Evolutionary conservation across 1,140 invertebrate genomes (phyloP).

Genomic region (Polyergus mexicanus): DNA sequence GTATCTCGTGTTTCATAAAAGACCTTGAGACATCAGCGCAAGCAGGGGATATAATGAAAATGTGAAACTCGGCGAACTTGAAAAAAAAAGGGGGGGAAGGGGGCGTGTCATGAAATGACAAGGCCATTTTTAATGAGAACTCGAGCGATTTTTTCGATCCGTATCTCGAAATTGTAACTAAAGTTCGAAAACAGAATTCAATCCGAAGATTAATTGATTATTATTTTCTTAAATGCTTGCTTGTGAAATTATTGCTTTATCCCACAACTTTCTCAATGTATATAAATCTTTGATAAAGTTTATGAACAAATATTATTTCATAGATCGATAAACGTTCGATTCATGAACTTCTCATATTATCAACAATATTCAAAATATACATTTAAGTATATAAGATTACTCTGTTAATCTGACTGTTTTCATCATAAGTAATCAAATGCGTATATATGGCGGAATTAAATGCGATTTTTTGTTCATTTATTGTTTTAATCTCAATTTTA

Average conservation of each 20-base stretch:
- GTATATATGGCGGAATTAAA: no score
- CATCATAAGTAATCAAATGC: no score
- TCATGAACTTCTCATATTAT: background rate
- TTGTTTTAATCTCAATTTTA: no score
- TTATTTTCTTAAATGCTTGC: background rate
- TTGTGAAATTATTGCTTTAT: background rate
- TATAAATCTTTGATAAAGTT: background rate
- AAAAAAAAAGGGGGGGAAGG: slow-evolving; percentile 29
- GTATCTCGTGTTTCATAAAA: slow-evolving; percentile 28
- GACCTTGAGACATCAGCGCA: slow-evolving; percentile 48
- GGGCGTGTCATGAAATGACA: slow-evolving; percentile 52
- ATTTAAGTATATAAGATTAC: background rate
- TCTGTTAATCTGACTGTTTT: no score
- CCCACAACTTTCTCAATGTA: background rate
- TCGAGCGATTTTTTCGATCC: slow-evolving; percentile 75
- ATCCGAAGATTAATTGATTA: background rate
- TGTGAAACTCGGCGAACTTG: slow-evolving; percentile 46
- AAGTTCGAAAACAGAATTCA: slow-evolving; percentile 6
- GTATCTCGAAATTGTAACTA: slow-evolving; percentile 74
- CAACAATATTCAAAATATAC: background rate
- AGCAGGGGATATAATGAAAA: slow-evolving; percentile 48
- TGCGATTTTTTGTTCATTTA: no score
- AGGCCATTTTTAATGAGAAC: slow-evolving; percentile 77
- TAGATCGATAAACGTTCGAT: background rate
- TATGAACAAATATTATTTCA: slow-evolving; percentile 3